Base-by-base conservation (phyloP, 2,113 vertebrate genomes). In the Pseudopodoces humilis region DNA sequence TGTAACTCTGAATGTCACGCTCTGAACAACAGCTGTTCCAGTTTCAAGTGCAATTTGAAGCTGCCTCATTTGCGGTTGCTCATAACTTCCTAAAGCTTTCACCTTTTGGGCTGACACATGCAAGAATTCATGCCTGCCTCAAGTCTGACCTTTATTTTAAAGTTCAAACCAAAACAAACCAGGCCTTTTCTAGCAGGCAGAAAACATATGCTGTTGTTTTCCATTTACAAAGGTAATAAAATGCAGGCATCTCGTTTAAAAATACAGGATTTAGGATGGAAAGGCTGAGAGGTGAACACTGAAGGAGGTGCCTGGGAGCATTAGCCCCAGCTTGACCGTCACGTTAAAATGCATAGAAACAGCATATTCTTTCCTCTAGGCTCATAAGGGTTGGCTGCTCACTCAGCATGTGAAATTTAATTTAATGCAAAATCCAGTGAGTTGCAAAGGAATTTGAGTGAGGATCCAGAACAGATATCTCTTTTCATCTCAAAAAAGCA, bases 81-180 rank as follows among this genome's bases (percentile, higher is more conserved):
- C 79, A 28, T 87, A 90, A 88, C 80, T 94, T 95, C 83, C 76
- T 60, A 71, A 80, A 93, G 83, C 53, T 64, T 96, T 93, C 92
- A 95, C 92, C 88, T 96, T 95, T 88, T 44, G 72, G 89, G 62
- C 77, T 94, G 78, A 82, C 86, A 94, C 55, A 72, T 52, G 60
- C 86, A 82, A 62, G 65, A 91, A 84, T 95, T 91, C 28, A 1
- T 90, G 90, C 60, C 76, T 93, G 71, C 82, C 52, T 88, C 75
- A 50, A 83, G 47, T 22, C 37, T 93, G 83, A 88, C 90, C 94
- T 97, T 97, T 86, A 93, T 82, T 90, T 87, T 88, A 91, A 95
- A 93, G 76, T 92, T 93, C 86, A 94, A 93, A 68, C 47, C 72
- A 78, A 88, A 65, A 83, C 19, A n/a, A 81, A 78, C 84, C 64